phyloP scores from a whole-genome alignment of 2,888 invertebrate species.

The Hypomecis atomaria region DNA sequence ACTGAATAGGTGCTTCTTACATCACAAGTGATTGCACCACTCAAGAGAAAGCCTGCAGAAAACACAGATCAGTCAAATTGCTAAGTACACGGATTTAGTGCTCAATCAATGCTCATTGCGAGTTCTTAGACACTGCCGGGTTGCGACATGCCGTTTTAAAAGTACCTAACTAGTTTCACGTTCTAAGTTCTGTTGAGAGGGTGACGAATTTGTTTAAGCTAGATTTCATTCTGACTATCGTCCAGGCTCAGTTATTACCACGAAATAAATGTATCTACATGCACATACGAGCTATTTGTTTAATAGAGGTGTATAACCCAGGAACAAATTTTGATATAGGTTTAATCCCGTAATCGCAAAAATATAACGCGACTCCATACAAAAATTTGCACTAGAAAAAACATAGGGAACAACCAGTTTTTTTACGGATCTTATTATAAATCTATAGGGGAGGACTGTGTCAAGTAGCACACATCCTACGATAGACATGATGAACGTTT shows the following conservation, averaged over 20 bases:
- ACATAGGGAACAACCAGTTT: too few relatives aligned
- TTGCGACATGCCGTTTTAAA: conserved; percentile 12
- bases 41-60: conserved; percentile 16
- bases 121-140: background rate
- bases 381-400: too few relatives aligned
- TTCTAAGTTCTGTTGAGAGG: conserved; percentile 9
- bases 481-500: too few relatives aligned
- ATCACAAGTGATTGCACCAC: conserved; percentile 17
- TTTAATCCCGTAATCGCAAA: too few relatives aligned
- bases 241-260: background rate
- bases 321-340: too few relatives aligned
- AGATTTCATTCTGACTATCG: background rate
- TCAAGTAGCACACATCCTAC: too few relatives aligned
- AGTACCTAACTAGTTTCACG: conserved; percentile 19
- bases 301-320: too few relatives aligned
- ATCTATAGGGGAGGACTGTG: too few relatives aligned
- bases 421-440: too few relatives aligned
- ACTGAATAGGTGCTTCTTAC: conserved; percentile 10
- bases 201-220: conserved; percentile 17
- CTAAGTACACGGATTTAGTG: conserved; percentile 17
- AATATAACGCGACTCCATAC: too few relatives aligned
- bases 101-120: conserved; percentile 13
- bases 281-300: too few relatives aligned
- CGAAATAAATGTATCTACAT: too few relatives aligned
- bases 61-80: conserved; percentile 11